Conservation (phyloP, 2,113 vertebrate genomes). For the Bujurquina vittata region DNA sequence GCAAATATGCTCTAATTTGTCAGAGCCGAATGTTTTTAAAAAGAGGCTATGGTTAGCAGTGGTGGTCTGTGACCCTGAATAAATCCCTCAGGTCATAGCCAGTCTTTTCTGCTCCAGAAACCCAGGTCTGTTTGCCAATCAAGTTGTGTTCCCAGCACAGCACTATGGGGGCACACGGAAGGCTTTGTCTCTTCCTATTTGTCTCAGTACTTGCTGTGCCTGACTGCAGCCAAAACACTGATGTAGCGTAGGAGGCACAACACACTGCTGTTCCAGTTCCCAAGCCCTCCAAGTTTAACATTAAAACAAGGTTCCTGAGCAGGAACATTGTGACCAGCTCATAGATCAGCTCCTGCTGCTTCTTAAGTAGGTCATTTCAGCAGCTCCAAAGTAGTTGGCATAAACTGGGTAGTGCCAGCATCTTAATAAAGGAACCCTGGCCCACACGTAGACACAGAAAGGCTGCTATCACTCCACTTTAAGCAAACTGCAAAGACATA, state of each 20-base stretch:
- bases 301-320: conserved; percentile 28
- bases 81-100: conserved; percentile 55
- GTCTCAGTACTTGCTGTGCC: conserved; percentile 66
- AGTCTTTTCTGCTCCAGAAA: conserved; percentile 60
- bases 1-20: conserved; percentile 15
- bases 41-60: conserved; percentile 49
- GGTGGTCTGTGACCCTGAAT: conserved; percentile 63
- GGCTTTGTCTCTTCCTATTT: conserved; percentile 79
- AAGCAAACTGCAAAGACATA: conserved; percentile 31
- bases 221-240: conserved; percentile 66
- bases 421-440: conserved; percentile 32
- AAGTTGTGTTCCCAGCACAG: conserved; percentile 68
- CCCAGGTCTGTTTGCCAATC: conserved; percentile 68
- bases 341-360: conserved; percentile 58
- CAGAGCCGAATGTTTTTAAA: conserved; percentile 39
- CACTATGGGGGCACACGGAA: conserved; percentile 69
- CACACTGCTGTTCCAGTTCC: conserved; percentile 40
- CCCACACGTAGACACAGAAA: conserved; percentile 13
- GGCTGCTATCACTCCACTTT: conserved; percentile 9
- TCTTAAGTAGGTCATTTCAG: conserved; percentile 38
- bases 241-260: conserved; percentile 60
- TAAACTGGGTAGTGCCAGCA: conserved; percentile 31
- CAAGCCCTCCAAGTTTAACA: conserved; percentile 38
- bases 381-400: conserved; percentile 38
- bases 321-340: conserved; percentile 41